phyloP scores from a whole-genome alignment of 2,797 vertebrate genomes.

The Masticophis lateralis region DNA sequence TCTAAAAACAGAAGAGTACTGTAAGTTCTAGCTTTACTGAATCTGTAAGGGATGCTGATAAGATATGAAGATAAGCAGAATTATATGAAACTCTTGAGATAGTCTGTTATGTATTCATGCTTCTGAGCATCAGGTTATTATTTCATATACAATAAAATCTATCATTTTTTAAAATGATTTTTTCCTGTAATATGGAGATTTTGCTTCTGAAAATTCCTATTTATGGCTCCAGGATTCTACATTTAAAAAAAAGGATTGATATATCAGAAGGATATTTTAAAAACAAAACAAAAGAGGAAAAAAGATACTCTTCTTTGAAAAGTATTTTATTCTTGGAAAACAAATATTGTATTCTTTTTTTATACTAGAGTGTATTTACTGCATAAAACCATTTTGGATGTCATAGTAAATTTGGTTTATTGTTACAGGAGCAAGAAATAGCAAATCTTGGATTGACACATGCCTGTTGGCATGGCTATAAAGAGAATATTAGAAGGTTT shows the following conservation, averaged over 20 bases:
- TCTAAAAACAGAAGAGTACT: not conserved
- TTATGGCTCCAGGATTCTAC: not conserved
- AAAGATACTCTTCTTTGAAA: not conserved
- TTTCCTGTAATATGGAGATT: too few species aligned
- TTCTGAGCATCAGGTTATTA: not conserved
- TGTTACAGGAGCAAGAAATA: not conserved
- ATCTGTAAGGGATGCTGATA: not conserved
- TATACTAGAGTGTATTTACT: not conserved
- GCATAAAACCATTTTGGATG: not conserved
- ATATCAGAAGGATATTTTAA: not conserved
- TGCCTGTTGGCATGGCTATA: not conserved
- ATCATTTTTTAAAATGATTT: not conserved
- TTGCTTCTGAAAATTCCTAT: not conserved
- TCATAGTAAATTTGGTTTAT: not conserved
- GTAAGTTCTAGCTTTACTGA: not conserved
- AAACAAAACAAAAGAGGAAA: not conserved
- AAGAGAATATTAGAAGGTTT: not conserved
- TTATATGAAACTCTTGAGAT: not conserved
- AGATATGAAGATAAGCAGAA: not conserved
- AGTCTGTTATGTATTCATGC: rapidly evolving
- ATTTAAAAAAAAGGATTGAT: not conserved
- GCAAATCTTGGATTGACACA: not conserved
- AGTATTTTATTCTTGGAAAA: not conserved
- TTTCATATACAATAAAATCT: not conserved
- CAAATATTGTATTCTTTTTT: not conserved